A percentile compares a stretch with the other conserved stretches of the same genome.
phyloP scores from a whole-genome alignment of 2,113 vertebrate species.

The Lipotes vexillifer region DNA sequence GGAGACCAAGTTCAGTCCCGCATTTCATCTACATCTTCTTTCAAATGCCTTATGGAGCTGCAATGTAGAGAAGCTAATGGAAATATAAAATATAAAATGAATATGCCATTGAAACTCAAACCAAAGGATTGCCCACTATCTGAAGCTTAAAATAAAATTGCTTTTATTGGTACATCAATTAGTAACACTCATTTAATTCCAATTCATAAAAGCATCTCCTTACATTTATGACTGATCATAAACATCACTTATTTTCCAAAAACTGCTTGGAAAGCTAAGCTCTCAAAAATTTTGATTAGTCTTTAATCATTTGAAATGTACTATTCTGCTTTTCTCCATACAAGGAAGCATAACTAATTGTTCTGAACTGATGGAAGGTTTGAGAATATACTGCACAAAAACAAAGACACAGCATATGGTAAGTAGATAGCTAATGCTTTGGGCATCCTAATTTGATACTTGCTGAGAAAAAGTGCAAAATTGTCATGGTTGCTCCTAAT shows the following conservation, averaged over 20 bases:
- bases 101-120: not conserved
- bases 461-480: not conserved
- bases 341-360: slow-evolving; percentile 19
- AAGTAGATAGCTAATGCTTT: not conserved
- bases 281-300: slow-evolving; percentile 21
- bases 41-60: not conserved
- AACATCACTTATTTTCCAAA: slow-evolving; percentile 27
- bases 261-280: slow-evolving; percentile 8
- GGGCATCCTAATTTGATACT: not conserved
- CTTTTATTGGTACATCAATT: slow-evolving; percentile 31
- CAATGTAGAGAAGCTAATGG: not conserved
- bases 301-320: slow-evolving; percentile 37
- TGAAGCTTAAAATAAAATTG: slow-evolving; percentile 16
- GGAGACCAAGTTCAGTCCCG: not conserved
- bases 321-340: slow-evolving; percentile 22
- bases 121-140: slow-evolving; percentile 1
- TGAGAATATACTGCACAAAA: slow-evolving; percentile 15
- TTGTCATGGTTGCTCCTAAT: not conserved
- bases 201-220: slow-evolving; percentile 39
- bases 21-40: not conserved
- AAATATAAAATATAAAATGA: slow-evolving; percentile 21
- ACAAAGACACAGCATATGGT: not conserved
- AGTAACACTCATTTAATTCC: slow-evolving; percentile 32
- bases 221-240: slow-evolving; percentile 28
- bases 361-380: slow-evolving; percentile 11